Conservation (phyloP, 1,140 invertebrate genomes). For the Drosophila carrolli region DNA sequence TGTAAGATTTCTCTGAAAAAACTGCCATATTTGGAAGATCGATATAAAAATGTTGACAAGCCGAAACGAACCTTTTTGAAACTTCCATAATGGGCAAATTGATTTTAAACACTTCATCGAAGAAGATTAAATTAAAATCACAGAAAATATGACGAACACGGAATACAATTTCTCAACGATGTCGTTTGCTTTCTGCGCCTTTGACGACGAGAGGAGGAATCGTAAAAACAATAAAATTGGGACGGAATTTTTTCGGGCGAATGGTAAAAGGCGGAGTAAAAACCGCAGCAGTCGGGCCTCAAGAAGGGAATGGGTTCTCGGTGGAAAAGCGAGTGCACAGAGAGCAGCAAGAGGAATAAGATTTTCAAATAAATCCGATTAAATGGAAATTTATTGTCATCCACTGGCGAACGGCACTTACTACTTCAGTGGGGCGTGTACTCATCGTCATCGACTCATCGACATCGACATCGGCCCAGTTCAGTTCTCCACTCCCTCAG, state of each 20-base stretch:
- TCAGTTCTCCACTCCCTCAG: conserved; percentile 20
- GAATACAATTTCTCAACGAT: conserved; percentile 39
- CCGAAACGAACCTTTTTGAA: not conserved
- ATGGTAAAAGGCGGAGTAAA: conserved; percentile 56
- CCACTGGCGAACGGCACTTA: conserved; percentile 81
- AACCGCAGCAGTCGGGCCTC: conserved; percentile 48
- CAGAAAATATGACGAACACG: conserved; percentile 52
- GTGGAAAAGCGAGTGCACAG: conserved; percentile 16
- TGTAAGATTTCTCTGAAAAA: too few relatives aligned
- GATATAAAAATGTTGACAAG: not conserved
- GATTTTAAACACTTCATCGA: conserved; percentile 14
- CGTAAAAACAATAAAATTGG: conserved; percentile 65
- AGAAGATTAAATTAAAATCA: conserved; percentile 58
- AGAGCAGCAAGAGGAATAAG: conserved; percentile 62
- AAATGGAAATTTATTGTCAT: conserved; percentile 83
- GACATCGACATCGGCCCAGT: conserved; percentile 38
- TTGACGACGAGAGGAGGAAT: conserved; percentile 35
- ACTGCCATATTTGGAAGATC: too few relatives aligned
- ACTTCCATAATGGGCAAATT: not conserved
- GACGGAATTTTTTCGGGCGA: conserved; percentile 44
- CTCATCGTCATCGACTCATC: conserved; percentile 72
- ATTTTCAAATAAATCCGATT: conserved; percentile 83
- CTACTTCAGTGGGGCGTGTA: conserved; percentile 78
- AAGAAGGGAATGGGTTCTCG: conserved; percentile 7
- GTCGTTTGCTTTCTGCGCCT: conserved; percentile 19